Percentiles rank a stretch among this genome's conserved stretches.
These are phyloP conservation scores for Dolichotis patagonum DNA, from an alignment of 2,113 vertebrate species.

Conservation along the genomic window DNA sequence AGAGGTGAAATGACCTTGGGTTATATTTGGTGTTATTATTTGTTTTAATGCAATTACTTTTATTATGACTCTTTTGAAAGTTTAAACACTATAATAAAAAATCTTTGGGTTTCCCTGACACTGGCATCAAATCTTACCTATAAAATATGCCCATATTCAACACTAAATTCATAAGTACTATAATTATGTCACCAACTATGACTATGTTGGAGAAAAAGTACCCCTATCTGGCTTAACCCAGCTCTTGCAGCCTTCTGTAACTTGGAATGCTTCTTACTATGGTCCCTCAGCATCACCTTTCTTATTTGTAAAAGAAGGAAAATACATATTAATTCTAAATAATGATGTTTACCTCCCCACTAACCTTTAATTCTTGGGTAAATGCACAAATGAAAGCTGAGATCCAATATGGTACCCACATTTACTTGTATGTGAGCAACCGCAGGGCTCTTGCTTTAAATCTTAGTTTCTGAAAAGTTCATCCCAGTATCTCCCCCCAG, in stretches of 20 bases:
- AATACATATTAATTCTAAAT: background rate
- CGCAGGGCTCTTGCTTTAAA: background rate
- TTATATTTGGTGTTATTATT: background rate
- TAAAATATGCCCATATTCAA: background rate
- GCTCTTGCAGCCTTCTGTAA: background rate
- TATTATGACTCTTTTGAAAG: background rate
- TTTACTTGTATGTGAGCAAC: conserved; percentile 9
- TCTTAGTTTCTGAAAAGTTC: background rate
- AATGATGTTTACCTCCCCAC: background rate
- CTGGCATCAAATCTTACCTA: background rate
- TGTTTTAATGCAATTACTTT: background rate
- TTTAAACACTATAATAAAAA: background rate
- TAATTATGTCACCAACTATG: background rate
- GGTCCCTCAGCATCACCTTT: background rate
- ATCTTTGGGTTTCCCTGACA: background rate
- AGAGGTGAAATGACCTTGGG: background rate
- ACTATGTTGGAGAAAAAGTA: background rate
- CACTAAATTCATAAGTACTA: background rate
- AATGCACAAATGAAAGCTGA: conserved; percentile 27
- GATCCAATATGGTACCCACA: background rate
- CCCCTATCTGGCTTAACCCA: background rate
- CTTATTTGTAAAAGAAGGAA: background rate
- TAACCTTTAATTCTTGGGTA: background rate
- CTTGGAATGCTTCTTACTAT: background rate
- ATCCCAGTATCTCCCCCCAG: background rate